These are phyloP conservation scores for Parasteatoda tepidariorum DNA, from an alignment of 1,140 invertebrate species.

Conservation along the genomic window DNA sequence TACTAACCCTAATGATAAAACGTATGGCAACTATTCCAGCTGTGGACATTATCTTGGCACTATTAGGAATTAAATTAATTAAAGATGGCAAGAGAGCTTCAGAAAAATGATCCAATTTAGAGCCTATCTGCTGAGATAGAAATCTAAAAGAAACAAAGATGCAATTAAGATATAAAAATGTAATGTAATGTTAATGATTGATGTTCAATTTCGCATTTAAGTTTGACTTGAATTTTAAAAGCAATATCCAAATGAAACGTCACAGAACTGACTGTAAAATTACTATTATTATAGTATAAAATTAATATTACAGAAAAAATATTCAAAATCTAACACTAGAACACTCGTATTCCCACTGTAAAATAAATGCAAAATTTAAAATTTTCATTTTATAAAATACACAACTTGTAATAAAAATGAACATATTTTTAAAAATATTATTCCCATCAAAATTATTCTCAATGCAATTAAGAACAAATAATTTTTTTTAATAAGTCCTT, in stretches of 20 bases:
- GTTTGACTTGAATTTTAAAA: constrained; percentile 25
- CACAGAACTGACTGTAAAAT: background rate
- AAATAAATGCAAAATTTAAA: no score
- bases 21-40: constrained; percentile 86
- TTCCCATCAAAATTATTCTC: no score
- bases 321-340: no score
- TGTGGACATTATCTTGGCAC: constrained; percentile 94
- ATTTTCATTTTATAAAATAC: no score
- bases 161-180: background rate
- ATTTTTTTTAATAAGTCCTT: no score
- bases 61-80: constrained; percentile 94
- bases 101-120: constrained; percentile 86
- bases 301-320: background rate
- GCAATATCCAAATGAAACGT: background rate
- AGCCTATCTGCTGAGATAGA: constrained; percentile 84
- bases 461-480: no score
- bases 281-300: background rate
- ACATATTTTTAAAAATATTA: no score
- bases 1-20: constrained; percentile 82
- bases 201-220: constrained; percentile 28
- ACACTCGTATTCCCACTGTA: no score
- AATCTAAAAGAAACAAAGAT: constrained; percentile 70
- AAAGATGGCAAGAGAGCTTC: constrained; percentile 84
- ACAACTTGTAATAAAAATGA: no score
- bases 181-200: background rate